Conservation (phyloP, 1,140 invertebrate genomes). For the Trichoplusia ni region DNA sequence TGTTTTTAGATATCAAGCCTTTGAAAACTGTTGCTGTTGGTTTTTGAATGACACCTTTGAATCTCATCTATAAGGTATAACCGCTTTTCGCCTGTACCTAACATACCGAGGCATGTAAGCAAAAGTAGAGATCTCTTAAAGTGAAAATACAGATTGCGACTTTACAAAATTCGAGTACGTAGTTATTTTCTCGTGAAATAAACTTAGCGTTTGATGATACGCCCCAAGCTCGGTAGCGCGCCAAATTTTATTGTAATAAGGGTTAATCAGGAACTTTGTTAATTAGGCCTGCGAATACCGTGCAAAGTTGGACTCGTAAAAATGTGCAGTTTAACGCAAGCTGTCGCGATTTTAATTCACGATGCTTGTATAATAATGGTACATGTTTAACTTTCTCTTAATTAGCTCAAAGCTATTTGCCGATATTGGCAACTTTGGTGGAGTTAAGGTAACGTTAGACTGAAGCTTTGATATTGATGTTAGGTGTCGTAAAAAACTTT, state of each 20-base stretch:
- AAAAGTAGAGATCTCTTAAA: constrained; percentile 40
- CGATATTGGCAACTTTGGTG: too few relatives aligned
- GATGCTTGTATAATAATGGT: background rate
- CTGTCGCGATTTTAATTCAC: constrained; percentile 2
- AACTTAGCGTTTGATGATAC: constrained; percentile 21
- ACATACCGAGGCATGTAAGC: constrained; percentile 32
- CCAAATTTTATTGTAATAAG: constrained; percentile 33
- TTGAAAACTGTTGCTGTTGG: too few relatives aligned
- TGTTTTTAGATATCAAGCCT: too few relatives aligned
- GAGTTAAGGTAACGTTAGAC: too few relatives aligned
- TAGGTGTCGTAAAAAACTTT: too few relatives aligned
- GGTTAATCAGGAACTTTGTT: constrained; percentile 24
- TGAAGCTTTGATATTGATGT: too few relatives aligned
- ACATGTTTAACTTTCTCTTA: too few relatives aligned
- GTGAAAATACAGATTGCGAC: constrained; percentile 49
- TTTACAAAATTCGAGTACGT: constrained; percentile 40
- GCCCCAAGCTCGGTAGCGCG: background rate
- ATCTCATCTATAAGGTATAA: too few relatives aligned
- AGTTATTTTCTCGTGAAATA: constrained; percentile 29
- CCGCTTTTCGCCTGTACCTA: background rate
- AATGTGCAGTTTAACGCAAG: constrained; percentile 4
- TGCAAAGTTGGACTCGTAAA: constrained; percentile 9
- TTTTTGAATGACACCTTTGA: too few relatives aligned
- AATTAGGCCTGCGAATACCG: constrained; percentile 18
- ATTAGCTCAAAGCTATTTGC: too few relatives aligned